phyloP scores from a whole-genome alignment of 2,888 invertebrate genomes.

The Leucozona laternaria region DNA sequence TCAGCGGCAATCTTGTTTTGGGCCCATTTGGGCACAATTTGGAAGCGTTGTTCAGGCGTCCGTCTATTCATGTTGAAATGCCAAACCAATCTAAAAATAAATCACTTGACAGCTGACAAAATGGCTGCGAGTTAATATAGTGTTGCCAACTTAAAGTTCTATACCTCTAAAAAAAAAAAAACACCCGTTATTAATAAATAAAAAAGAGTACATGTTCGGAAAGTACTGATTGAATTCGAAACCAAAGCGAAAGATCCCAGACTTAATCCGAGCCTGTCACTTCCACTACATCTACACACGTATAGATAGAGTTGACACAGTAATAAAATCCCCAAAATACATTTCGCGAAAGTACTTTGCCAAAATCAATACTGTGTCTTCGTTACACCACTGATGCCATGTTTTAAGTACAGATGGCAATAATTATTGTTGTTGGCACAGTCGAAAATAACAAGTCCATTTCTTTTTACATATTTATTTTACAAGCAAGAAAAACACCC shows the following conservation, averaged over 20 bases:
- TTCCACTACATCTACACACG: background rate
- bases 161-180: no score
- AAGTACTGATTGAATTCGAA: no score
- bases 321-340: constrained; percentile 46
- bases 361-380: constrained; percentile 50
- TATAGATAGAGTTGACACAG: constrained; percentile 20
- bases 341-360: constrained; percentile 21
- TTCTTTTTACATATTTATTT: background rate
- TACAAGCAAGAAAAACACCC: background rate
- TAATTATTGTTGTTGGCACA: constrained; percentile 14
- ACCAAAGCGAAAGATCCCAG: background rate
- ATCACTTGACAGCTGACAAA: no score
- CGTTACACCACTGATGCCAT: constrained; percentile 4
- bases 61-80: no score
- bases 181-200: no score
- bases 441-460: constrained; percentile 2
- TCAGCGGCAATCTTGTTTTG: no score
- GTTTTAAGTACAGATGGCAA: constrained; percentile 9
- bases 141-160: no score
- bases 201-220: no score
- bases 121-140: no score
- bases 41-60: no score
- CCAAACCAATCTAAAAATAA: no score
- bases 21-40: no score
- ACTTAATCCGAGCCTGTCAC: background rate